A percentile compares a stretch with the other conserved stretches of the same genome.
Evolutionary conservation across 2,113 vertebrate species (phyloP).

Genomic region (Dipodomys stephensi): DNA sequence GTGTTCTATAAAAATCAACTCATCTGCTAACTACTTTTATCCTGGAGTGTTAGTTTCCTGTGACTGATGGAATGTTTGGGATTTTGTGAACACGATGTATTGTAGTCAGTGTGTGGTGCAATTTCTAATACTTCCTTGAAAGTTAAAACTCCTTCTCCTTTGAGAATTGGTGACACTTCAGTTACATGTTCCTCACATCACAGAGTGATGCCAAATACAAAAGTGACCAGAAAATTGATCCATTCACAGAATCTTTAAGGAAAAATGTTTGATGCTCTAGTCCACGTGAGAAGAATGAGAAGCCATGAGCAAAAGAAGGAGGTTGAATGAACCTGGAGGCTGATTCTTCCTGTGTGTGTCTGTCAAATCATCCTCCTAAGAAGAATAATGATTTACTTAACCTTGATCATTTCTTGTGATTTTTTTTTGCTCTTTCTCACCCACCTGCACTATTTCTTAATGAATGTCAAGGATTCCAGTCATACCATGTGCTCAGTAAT

Average conservation of each 20-base stretch:
- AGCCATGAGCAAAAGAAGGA: constrained; percentile 57
- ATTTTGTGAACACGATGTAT: constrained; percentile 79
- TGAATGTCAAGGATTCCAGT: constrained; percentile 48
- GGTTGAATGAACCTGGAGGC: constrained; percentile 24
- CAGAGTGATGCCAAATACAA: constrained; percentile 78
- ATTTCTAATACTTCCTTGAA: constrained; percentile 54
- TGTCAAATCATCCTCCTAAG: constrained; percentile 46
- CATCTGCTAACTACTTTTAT: constrained; percentile 31
- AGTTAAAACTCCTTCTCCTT: constrained; percentile 71
- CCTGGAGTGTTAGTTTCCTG: constrained; percentile 69
- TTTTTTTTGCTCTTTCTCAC: constrained; percentile 4
- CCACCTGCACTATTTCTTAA: constrained; percentile 25
- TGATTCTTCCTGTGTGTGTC: constrained; percentile 32
- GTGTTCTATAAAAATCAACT: constrained; percentile 64
- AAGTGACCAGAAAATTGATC: constrained; percentile 72
- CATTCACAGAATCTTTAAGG: background rate
- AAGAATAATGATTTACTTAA: constrained; percentile 23
- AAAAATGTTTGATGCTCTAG: constrained; percentile 66
- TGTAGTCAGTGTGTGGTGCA: constrained; percentile 72
- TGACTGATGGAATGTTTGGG: constrained; percentile 55
- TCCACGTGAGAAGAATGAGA: constrained; percentile 67
- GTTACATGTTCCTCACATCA: constrained; percentile 80
- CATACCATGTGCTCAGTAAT: constrained; percentile 43
- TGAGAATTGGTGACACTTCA: constrained; percentile 77
- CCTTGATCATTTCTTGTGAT: constrained; percentile 51